These are phyloP conservation scores for Dynastes hyllus DNA, from an alignment of 2,888 invertebrate species.

Conservation along the genomic window DNA sequence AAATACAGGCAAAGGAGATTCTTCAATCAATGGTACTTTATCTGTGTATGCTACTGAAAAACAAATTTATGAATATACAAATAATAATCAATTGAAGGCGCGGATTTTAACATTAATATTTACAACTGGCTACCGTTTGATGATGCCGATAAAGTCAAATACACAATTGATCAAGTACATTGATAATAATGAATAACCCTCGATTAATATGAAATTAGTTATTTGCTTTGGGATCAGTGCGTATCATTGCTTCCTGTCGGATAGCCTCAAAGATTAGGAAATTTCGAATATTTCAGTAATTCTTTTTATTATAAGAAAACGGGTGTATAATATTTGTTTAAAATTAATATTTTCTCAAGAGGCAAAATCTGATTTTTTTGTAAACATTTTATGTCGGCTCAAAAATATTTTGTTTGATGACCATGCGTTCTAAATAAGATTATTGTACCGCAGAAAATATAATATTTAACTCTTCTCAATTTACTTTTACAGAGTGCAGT, in stretches of 20 bases:
- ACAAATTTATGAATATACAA: neutral
- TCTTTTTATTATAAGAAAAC: neutral
- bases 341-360: neutral
- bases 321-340: neutral
- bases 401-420: neutral
- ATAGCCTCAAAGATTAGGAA: neutral
- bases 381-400: neutral
- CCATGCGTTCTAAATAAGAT: no score
- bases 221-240: neutral
- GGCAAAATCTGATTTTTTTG: neutral
- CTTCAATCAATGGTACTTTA: neutral
- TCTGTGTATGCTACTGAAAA: no score
- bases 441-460: no score
- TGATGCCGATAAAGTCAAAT: slow-evolving; percentile 1
- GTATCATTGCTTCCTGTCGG: neutral
- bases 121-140: neutral
- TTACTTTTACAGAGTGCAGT: slow-evolving; percentile 68
- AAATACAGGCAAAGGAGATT: no score
- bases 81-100: neutral
- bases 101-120: neutral
- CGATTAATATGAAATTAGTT: neutral
- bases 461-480: neutral
- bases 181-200: neutral
- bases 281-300: neutral
- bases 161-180: neutral